phyloP scores from a whole-genome alignment of 1,140 invertebrate species.

The Chionoecetes opilio region DNA sequence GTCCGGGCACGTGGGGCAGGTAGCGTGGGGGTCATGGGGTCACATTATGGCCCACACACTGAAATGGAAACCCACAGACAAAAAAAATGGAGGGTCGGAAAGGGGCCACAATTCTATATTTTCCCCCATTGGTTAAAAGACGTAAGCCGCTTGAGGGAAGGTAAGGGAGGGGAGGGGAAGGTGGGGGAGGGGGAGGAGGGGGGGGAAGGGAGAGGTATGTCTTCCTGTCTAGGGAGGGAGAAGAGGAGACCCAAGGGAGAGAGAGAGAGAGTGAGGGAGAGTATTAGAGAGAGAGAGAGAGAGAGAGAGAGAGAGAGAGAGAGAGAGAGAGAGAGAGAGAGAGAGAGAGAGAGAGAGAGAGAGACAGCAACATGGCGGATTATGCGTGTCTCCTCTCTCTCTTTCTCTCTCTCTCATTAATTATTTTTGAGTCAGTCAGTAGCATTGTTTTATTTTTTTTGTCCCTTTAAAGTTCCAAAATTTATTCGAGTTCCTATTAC shows the following conservation, averaged over 20 bases:
- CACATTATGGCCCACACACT: constrained; percentile 22
- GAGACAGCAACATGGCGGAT: neutral
- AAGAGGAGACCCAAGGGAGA: neutral
- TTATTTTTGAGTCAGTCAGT: no score
- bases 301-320: neutral
- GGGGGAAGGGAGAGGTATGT: neutral
- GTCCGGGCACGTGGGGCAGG: constrained; percentile 54
- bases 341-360: neutral
- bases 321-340: neutral
- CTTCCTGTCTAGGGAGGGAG: neutral
- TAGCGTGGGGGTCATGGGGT: constrained; percentile 43
- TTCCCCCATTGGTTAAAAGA: constrained; percentile 40
- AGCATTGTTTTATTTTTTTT: constrained; percentile 5
- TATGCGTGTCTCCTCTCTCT: neutral
- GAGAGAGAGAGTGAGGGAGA: no score
- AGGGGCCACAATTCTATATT: constrained; percentile 24
- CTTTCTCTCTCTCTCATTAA: neutral
- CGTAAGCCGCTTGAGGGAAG: constrained; percentile 37
- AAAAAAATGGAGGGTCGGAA: neutral
- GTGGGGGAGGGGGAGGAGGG: neutral
- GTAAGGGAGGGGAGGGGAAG: constrained; percentile 5
- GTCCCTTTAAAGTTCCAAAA: neutral
- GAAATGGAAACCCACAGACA: neutral
- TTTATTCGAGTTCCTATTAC: neutral
- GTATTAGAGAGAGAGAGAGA: neutral